phyloP scores from a whole-genome alignment of 2,797 vertebrate genomes.

The Naso thynnoides region DNA sequence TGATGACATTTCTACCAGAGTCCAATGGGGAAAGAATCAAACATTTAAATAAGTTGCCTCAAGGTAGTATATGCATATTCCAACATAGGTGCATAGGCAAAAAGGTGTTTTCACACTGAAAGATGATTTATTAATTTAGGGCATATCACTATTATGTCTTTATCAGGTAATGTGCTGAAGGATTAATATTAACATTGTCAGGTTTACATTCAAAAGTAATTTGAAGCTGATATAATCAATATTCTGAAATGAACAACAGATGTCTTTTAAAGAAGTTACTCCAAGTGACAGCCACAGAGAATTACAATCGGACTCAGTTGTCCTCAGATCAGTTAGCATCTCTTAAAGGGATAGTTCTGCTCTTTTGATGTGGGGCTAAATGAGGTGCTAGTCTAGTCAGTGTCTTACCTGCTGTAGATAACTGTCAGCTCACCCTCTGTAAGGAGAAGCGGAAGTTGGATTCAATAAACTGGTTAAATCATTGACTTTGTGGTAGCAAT shows the following conservation, averaged over 20 bases:
- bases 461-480: background rate
- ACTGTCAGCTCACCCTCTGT: no score
- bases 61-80: background rate
- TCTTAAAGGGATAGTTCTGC: no score
- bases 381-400: no score
- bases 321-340: background rate
- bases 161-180: background rate
- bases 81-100: background rate
- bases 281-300: background rate
- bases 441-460: background rate
- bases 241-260: background rate
- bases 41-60: constrained; percentile 9
- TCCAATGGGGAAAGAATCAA: constrained; percentile 10
- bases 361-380: no score
- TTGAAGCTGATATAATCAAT: constrained; percentile 5
- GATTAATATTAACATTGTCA: background rate
- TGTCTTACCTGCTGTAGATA: no score
- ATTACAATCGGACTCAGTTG: background rate
- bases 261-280: background rate
- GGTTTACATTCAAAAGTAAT: background rate
- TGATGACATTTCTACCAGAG: constrained; percentile 26
- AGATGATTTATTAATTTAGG: background rate
- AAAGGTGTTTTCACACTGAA: background rate
- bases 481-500: background rate
- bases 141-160: background rate